Evolutionary conservation across 1,140 invertebrate species (phyloP).

Genomic region (Eupristina koningsbergeri): DNA sequence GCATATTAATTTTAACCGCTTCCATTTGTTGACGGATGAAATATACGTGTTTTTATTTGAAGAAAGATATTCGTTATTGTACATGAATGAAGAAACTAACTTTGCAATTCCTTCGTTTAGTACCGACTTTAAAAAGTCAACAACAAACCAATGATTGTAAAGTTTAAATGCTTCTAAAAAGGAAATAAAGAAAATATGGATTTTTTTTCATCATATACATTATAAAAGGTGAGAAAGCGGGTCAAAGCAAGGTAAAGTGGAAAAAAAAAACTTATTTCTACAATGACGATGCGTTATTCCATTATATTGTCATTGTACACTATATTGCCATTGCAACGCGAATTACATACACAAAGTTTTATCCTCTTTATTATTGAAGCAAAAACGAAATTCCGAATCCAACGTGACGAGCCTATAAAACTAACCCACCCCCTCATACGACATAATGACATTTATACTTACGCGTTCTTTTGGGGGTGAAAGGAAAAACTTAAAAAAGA

Average conservation of each 20-base stretch:
- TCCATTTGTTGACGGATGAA: too few relatives aligned
- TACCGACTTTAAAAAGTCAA: neutral
- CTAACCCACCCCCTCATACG: neutral
- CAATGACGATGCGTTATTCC: neutral
- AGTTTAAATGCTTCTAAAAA: slow-evolving; percentile 2
- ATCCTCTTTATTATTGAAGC: slow-evolving; percentile 12
- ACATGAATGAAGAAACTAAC: neutral
- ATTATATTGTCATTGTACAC: too few relatives aligned
- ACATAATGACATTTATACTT: slow-evolving; percentile 10
- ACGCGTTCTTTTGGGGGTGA: neutral
- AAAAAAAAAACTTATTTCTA: slow-evolving; percentile 1
- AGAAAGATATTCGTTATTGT: neutral
- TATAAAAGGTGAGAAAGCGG: neutral
- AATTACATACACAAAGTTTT: neutral
- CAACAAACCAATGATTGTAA: slow-evolving; percentile 23
- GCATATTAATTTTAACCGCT: too few relatives aligned
- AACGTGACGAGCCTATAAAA: slow-evolving; percentile 17
- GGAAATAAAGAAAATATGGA: neutral
- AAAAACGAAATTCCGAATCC: slow-evolving; percentile 7
- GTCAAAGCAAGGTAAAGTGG: neutral
- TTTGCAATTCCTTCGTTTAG: neutral
- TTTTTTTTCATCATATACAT: neutral
- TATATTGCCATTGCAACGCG: too few relatives aligned
- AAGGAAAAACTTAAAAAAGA: slow-evolving; percentile 4
- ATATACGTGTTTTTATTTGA: too few relatives aligned